Percentiles rank a stretch among this genome's conserved stretches.
These are phyloP conservation scores for Pipistrellus nathusii DNA, from an alignment of 2,797 vertebrate species.

Conservation along the genomic window DNA sequence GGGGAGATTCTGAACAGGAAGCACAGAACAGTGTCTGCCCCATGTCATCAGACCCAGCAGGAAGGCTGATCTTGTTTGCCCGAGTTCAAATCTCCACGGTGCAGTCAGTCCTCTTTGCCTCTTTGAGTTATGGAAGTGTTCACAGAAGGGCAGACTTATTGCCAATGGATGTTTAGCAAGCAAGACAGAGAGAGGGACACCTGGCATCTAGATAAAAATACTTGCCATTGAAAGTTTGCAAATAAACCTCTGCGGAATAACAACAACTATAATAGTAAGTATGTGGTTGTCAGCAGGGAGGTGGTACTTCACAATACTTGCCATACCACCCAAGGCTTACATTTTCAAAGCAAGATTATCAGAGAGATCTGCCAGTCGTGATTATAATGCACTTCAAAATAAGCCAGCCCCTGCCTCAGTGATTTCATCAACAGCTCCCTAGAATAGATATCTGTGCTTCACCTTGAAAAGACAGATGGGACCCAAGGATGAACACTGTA, in stretches of 20 bases:
- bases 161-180: slow-evolving; percentile 36
- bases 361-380: slow-evolving; percentile 26
- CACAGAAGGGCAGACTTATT: not conserved
- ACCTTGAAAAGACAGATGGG: not conserved
- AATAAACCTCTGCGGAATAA: slow-evolving; percentile 67
- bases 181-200: slow-evolving; percentile 44
- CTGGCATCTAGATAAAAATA: slow-evolving; percentile 57
- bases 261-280: slow-evolving; percentile 47
- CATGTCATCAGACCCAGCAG: not conserved
- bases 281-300: slow-evolving; percentile 42
- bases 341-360: slow-evolving; percentile 49
- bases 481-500: not conserved
- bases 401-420: not conserved
- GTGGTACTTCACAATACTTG: slow-evolving; percentile 53
- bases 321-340: slow-evolving; percentile 61
- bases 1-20: not conserved
- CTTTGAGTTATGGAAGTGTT: not conserved
- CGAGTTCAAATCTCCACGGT: rapidly evolving
- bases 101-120: not conserved
- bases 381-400: slow-evolving; percentile 18
- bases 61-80: not conserved
- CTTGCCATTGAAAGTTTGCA: slow-evolving; percentile 68
- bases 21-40: not conserved
- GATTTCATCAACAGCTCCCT: not conserved
- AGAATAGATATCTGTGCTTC: not conserved